These are phyloP conservation scores for Caenorhabditis sinica DNA, from an alignment of 2,888 invertebrate species.

Conservation along the genomic window DNA sequence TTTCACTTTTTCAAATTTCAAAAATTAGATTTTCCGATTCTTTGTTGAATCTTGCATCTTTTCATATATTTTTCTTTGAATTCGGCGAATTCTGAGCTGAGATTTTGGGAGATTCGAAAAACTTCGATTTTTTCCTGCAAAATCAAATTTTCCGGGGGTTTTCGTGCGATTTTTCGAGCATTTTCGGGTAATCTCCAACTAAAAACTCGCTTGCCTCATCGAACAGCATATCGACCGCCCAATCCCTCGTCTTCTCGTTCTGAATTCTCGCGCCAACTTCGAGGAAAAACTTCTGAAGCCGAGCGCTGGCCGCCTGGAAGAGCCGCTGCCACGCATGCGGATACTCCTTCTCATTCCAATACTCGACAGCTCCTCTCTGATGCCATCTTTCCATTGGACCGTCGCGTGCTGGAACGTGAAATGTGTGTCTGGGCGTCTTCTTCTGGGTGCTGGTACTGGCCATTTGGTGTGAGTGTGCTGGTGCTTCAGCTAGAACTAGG, in stretches of 20 bases:
- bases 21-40: too few species aligned
- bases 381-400: slow-evolving; percentile 19
- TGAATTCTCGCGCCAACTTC: background rate
- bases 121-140: too few species aligned
- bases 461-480: background rate
- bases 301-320: slow-evolving; percentile 6
- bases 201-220: background rate
- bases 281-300: slow-evolving; percentile 14
- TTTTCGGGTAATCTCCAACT: background rate
- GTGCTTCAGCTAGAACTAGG: background rate
- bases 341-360: background rate
- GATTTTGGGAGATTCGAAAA: too few species aligned
- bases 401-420: slow-evolving; percentile 7
- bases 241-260: slow-evolving; percentile 11
- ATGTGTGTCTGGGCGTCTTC: background rate
- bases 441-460: too few species aligned
- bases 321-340: background rate
- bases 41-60: too few species aligned
- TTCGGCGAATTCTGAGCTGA: too few species aligned
- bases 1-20: too few species aligned
- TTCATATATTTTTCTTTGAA: too few species aligned
- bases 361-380: background rate
- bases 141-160: too few species aligned
- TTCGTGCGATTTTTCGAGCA: too few species aligned
- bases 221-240: background rate